Base-by-base conservation (phyloP, 2,797 vertebrate genomes). In the Enteromius paludinosus region DNA sequence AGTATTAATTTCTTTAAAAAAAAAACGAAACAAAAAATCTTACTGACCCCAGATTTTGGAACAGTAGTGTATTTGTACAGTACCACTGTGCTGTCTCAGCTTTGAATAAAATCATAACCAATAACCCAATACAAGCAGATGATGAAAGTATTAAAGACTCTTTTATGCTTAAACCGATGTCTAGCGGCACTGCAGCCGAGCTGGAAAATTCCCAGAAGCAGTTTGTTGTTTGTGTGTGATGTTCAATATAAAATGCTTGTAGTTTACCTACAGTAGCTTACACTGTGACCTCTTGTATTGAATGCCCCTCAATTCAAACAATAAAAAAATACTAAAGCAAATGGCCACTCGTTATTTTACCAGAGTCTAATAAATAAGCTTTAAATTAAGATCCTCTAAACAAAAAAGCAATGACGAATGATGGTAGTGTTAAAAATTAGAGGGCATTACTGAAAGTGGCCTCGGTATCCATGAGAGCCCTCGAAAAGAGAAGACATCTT, bases 301-400 rank as follows among this genome's bases (percentile, higher is more conserved):
- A 76, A 85, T 85, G 49, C 65, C 71, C 76, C 78, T 83, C 47
- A 70, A 83, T 76, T 77, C 30, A 35, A 85, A 83, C 85, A 85
- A 84, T 83, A 84, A 84, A 59, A 79, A 30, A 74, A 61, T 43
- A 43, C 12, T 43, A 54, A 62, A 47, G 65, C 69, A 75, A 78
- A 33, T 7, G 28, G 23, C 43, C 10, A 15, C 30, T 35, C 23
- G 18, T 52, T 38, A 56, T 64, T 49, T 72, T 43, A 85, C n/a
- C 71, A 80, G 61, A 82, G 45, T 76, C n/a, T 3, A 78, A 79
- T 45, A 74, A 82, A 85, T 30, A 79, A 79, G 43, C 9, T 49
- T 17, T 71, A 64, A 70, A 81, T 83, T 41, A 83, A 74, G 43
- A 56, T 41, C 33, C 35, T 78, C 47, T 71, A 81, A 82, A 72